Conservation (phyloP, 2,888 invertebrate species). For the Tenthredo scrophulariae region DNA sequence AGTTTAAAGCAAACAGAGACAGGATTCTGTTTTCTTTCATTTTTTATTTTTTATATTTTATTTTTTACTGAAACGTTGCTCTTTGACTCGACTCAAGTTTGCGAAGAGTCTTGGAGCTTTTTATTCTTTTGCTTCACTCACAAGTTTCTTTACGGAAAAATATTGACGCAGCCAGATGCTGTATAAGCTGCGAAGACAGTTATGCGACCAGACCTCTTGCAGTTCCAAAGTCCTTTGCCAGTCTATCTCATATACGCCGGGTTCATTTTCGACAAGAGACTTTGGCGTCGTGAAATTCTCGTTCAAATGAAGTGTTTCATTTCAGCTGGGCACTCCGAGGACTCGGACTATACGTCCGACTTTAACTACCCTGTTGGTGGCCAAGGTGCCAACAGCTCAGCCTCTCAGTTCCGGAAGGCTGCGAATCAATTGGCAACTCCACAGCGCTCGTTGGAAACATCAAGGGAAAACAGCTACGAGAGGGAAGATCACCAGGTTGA, state of each 20-base stretch:
- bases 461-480: slow-evolving; percentile 91
- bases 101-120: slow-evolving; percentile 16
- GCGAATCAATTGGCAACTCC: slow-evolving; percentile 90
- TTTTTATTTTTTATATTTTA: background rate
- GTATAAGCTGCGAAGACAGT: background rate
- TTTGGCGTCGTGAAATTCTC: background rate
- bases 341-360: slow-evolving; percentile 98
- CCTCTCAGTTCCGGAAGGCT: slow-evolving; percentile 91
- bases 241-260: background rate
- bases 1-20: background rate
- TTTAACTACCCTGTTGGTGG: slow-evolving; percentile 94
- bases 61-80: slow-evolving; percentile 1
- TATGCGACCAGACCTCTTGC: slow-evolving; percentile 10
- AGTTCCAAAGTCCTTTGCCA: background rate
- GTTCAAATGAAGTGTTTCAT: slow-evolving; percentile 60
- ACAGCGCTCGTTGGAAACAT: slow-evolving; percentile 88
- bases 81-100: slow-evolving; percentile 36
- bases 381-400: slow-evolving; percentile 94
- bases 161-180: background rate
- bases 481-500: slow-evolving; percentile 85
- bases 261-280: background rate
- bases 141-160: slow-evolving; percentile 21
- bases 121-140: background rate
- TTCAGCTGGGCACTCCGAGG: slow-evolving; percentile 96
- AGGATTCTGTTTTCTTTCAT: background rate